phyloP scores from a whole-genome alignment of 2,797 vertebrate species.

The Pipistrellus pygmaeus region DNA sequence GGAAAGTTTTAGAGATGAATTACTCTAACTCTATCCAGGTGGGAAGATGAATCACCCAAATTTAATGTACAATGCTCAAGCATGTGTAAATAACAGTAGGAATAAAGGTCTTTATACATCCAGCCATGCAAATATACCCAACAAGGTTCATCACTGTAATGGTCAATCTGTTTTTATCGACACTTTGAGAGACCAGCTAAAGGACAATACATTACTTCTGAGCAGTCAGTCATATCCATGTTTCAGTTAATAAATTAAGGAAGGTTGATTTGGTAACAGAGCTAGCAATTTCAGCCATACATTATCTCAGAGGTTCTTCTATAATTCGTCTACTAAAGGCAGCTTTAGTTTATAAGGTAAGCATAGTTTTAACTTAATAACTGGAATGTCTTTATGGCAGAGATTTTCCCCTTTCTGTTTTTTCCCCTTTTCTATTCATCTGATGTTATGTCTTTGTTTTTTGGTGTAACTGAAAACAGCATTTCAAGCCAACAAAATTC shows the following conservation, averaged over 20 bases:
- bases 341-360: not conserved
- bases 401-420: not conserved
- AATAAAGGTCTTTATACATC: not conserved
- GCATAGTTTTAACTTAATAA: not conserved
- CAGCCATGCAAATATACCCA: not conserved
- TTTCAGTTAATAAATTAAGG: conserved; percentile 41
- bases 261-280: not conserved
- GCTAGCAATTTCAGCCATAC: not conserved
- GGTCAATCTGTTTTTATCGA: conserved; percentile 57
- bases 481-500: conserved; percentile 13
- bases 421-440: not conserved
- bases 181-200: not conserved
- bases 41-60: not conserved
- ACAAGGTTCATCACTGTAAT: not conserved
- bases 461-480: not conserved
- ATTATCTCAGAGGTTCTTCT: not conserved
- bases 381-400: not conserved
- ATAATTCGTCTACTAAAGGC: not conserved
- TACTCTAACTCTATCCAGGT: not conserved
- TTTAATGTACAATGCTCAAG: not conserved
- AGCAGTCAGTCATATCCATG: not conserved
- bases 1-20: not conserved
- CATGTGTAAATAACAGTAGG: not conserved
- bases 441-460: not conserved
- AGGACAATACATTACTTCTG: conserved; percentile 56